Evolutionary conservation across 2,797 vertebrate genomes (phyloP), one percentile per base, ranked within the genome.

Genomic region (Gorsachius magnificus): DNA sequence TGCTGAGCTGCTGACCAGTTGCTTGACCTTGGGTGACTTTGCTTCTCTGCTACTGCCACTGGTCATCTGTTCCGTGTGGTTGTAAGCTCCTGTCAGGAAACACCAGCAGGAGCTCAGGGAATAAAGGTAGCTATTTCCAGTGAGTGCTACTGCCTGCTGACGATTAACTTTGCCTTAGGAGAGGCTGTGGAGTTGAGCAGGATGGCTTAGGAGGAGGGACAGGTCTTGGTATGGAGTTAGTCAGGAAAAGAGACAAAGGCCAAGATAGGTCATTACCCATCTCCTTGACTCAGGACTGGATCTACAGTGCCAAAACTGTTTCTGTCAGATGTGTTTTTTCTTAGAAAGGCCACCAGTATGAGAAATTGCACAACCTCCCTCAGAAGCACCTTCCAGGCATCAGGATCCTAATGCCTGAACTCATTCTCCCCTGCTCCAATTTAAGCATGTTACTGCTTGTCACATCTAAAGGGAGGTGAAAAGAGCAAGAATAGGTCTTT

Each of bases 61-160:
- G 80, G 61, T 57, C 60, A 8, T 76, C 61, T 1, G 0, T 75
- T 68, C 64, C 17, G 31, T 79, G 38, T 35, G 21, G 33, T n/a
- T 56, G 33, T 86, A 70, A 85, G 12, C 50, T 85, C 18, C 41
- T 66, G 38, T 65, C 63, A 89, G 87, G 46, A 91, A 94, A 80
- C 60, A 57, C 26, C 8, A 12, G 21, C 50, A 81, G 45, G 78
- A 83, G 45, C 41, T 70, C 16, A 14, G 81, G 78, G 56, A 95
- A 68, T 60, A 89, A 51, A 84, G 16, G n/a, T 25, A 53, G 58
- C n/a, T 87, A 28, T 65, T 90, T 56, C 45, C 87, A 92, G 3
- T 38, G 68, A 93, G 53, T 83, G 38, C 78, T 80, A 50, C 53
- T 80, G 87, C 68, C 75, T 89, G 75, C 56, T 91, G 78, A 43